These are phyloP conservation scores for Melanotaenia duboulayi DNA, from an alignment of 2,113 vertebrate species.

Conservation along the genomic window DNA sequence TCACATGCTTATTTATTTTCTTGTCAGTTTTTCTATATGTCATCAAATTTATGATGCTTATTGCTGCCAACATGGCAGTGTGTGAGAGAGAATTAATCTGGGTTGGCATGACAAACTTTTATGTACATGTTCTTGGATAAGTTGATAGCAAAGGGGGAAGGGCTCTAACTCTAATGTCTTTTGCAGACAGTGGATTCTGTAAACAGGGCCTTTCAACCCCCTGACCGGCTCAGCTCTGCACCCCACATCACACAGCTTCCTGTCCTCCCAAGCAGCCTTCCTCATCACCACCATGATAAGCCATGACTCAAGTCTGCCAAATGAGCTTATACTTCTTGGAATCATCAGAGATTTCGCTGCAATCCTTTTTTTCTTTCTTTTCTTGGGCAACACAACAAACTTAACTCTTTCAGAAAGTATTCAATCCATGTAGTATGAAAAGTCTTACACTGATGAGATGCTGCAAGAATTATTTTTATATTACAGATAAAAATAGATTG, in stretches of 20 bases:
- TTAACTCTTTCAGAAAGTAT: too few relatives aligned
- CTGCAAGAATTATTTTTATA: too few relatives aligned
- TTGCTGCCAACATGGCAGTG: background rate
- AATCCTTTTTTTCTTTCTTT: too few relatives aligned
- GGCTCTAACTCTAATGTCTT: slow-evolving; percentile 66
- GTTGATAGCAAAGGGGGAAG: slow-evolving; percentile 41
- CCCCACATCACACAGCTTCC: slow-evolving; percentile 43
- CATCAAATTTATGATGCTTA: background rate
- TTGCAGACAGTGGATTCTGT: slow-evolving; percentile 52
- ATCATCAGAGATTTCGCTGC: background rate
- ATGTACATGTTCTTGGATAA: slow-evolving; percentile 25
- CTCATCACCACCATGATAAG: background rate
- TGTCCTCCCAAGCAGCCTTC: slow-evolving; percentile 41
- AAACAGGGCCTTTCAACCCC: slow-evolving; percentile 52
- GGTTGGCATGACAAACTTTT: slow-evolving; percentile 6
- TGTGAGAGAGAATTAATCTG: slow-evolving; percentile 14
- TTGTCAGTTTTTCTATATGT: background rate
- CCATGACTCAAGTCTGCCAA: too few relatives aligned
- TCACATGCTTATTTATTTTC: slow-evolving; percentile 17
- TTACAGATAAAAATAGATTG: too few relatives aligned
- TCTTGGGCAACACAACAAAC: too few relatives aligned
- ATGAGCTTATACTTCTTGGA: background rate
- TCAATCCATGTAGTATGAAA: too few relatives aligned
- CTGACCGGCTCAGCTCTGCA: slow-evolving; percentile 21
- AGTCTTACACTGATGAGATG: too few relatives aligned